Evolutionary conservation across 2,888 invertebrate genomes (phyloP).

Genomic region (Nemotelus nigrinus): DNA sequence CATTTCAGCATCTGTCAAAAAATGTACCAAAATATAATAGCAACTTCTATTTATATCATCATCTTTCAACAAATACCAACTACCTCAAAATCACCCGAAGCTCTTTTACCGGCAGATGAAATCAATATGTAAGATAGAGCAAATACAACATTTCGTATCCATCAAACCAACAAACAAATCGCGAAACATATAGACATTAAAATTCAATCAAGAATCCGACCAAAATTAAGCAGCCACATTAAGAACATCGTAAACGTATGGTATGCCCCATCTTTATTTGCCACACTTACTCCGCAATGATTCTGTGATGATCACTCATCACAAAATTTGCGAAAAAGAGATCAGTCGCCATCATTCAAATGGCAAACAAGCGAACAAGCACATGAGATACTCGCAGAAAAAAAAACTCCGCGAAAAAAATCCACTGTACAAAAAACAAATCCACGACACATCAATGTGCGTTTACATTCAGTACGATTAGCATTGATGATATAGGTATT

Average conservation of each 20-base stretch:
- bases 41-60: too few relatives aligned
- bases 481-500: not conserved
- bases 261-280: constrained; percentile 34
- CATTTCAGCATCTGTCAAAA: too few relatives aligned
- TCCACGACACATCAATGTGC: not conserved
- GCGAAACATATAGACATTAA: constrained; percentile 21
- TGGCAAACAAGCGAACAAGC: not conserved
- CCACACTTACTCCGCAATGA: constrained; percentile 31
- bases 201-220: constrained; percentile 7
- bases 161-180: not conserved
- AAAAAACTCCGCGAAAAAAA: not conserved
- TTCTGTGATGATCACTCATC: constrained; percentile 33
- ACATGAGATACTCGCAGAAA: too few relatives aligned
- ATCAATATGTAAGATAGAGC: too few relatives aligned
- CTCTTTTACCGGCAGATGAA: too few relatives aligned
- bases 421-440: not conserved
- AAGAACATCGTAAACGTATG: constrained; percentile 15
- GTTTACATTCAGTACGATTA: constrained; percentile 14
- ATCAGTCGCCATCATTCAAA: constrained; percentile 22
- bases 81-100: too few relatives aligned
- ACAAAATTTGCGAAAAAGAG: constrained; percentile 1
- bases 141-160: too few relatives aligned
- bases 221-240: not conserved
- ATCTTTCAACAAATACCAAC: too few relatives aligned
- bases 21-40: too few relatives aligned